Conservation (phyloP, 2,888 invertebrate genomes). For the Anodontia alba region DNA sequence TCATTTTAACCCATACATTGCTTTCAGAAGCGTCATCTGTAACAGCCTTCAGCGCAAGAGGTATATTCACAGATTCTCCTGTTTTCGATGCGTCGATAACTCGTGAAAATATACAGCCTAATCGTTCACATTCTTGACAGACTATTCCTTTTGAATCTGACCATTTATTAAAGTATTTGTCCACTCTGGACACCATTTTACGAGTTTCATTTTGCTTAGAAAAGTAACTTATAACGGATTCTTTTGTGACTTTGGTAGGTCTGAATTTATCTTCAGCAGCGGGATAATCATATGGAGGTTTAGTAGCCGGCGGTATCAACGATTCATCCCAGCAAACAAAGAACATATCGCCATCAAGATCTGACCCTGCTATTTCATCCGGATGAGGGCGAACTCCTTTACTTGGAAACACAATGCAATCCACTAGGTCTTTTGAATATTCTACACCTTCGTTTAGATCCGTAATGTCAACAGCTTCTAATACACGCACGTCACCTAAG, state of each 20-base stretch:
- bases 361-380: conserved; percentile 85
- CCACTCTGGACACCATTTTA: conserved; percentile 66
- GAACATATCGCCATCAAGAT: conserved; percentile 85
- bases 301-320: conserved; percentile 68
- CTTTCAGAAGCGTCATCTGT: not conserved
- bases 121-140: conserved; percentile 60
- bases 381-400: conserved; percentile 84
- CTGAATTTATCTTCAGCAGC: not conserved
- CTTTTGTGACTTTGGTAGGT: conserved; percentile 35
- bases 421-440: conserved; percentile 75
- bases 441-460: conserved; percentile 27
- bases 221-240: conserved; percentile 83
- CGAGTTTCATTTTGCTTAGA: conserved; percentile 81
- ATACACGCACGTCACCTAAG: conserved; percentile 83
- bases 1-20: conserved; percentile 46
- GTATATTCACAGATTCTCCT: conserved; percentile 65
- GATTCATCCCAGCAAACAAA: conserved; percentile 82
- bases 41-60: conserved; percentile 28
- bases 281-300: conserved; percentile 52
- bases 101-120: conserved; percentile 68
- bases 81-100: conserved; percentile 84
- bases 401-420: conserved; percentile 85
- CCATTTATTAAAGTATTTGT: conserved; percentile 46
- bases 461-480: conserved; percentile 73
- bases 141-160: conserved; percentile 75